phyloP scores from a whole-genome alignment of 2,797 vertebrate species.

The Phalanger gymnotis region DNA sequence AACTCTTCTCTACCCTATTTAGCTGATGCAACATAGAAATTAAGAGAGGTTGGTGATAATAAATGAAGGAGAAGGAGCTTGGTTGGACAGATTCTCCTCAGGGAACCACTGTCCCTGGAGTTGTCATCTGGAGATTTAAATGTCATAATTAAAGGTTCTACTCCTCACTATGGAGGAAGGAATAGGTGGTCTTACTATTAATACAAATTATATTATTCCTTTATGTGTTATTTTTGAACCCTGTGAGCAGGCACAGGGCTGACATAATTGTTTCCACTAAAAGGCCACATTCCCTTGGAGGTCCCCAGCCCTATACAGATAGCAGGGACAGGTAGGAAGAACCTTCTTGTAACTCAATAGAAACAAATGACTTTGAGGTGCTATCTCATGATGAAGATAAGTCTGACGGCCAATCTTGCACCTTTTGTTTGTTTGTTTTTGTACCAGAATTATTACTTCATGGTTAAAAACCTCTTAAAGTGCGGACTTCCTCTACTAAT shows the following conservation, averaged over 20 bases:
- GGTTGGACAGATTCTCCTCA: background rate
- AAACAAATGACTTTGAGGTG: background rate
- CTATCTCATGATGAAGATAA: background rate
- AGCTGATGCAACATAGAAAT: background rate
- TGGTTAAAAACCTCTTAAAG: background rate
- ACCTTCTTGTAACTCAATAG: background rate
- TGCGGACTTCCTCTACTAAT: background rate
- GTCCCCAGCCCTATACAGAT: background rate
- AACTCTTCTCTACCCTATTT: background rate
- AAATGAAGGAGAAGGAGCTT: background rate
- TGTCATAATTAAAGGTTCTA: background rate
- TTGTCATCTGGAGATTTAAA: background rate
- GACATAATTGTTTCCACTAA: background rate
- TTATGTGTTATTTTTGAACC: background rate
- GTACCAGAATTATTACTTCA: background rate
- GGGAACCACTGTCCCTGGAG: background rate
- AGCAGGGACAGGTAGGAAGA: background rate
- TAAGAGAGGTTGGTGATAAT: background rate
- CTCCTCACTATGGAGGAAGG: background rate
- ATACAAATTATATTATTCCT: background rate
- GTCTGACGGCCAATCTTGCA: background rate
- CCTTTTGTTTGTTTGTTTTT: background rate
- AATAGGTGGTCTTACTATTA: background rate
- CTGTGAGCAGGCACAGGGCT: background rate
- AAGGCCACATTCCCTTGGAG: background rate